Base-by-base conservation (phyloP, 2,797 vertebrate species). In the Syngnathus acus region DNA sequence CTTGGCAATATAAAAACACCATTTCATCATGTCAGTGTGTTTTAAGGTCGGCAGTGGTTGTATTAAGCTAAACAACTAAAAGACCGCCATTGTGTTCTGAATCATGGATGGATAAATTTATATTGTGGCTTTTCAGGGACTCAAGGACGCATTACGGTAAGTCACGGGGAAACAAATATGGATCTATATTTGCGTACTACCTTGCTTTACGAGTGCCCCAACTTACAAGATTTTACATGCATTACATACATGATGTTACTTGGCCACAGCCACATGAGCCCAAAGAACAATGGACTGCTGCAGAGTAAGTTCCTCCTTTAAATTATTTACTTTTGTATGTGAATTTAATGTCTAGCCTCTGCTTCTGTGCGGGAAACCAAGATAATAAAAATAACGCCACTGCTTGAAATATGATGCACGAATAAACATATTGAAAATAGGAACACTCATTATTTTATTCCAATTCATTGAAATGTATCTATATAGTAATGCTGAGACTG, bases 301-400 rank as follows among this genome's bases (percentile, higher is more conserved):
- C 47, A 70, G 16, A 62, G 47, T 81, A 82, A 85, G 82, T 16
- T 6, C 79, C 77, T 75, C 76, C 72, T 59, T 23, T 66, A 68
- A 64, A 69, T 80, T 72, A 69, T 68, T 64, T 39, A 17, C 6
- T 60, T 68, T 75, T 68, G 82, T 75, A 81, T 85, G 77, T 74
- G 48, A 2, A 72, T 60, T 39, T 75, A 76, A 81, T 78, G 83
- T 73, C 67, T 17, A 64, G 58, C 63, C 65, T 62, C 39, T 58
- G 37, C 47, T 64, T 50, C 43, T 68, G 65, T 72, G 47, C 45
- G 40, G 62, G 65, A 83, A 76, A 71, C 40, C 6, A 47, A 62
- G 43, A 53, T 17, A 50, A 72, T 65, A 78, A 76, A 38, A 85
- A 83, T 70, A 69, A 62, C 16, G 32, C 64, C 19, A 57, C n/a